phyloP scores from a whole-genome alignment of 2,888 invertebrate genomes.

The Drosophila stalkeri region DNA sequence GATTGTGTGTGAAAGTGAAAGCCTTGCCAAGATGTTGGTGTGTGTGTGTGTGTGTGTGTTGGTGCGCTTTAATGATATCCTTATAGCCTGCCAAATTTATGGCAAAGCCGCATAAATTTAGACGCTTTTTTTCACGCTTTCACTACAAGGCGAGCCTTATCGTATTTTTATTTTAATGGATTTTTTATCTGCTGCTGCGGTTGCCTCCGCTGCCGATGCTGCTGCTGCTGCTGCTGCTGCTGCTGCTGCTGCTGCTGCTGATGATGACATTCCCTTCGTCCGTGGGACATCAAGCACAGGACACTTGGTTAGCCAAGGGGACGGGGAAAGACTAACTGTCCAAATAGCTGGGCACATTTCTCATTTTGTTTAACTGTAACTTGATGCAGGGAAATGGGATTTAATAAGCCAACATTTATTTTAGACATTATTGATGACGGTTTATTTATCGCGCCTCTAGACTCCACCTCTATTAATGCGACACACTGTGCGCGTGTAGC shows the following conservation, averaged over 20 bases:
- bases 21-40: slow-evolving; percentile 65
- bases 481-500: slow-evolving; percentile 10
- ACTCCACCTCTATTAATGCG: slow-evolving; percentile 55
- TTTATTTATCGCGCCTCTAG: slow-evolving; percentile 63
- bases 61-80: slow-evolving; percentile 80
- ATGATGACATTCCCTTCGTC: slow-evolving; percentile 64
- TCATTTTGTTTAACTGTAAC: slow-evolving; percentile 73
- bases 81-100: slow-evolving; percentile 80
- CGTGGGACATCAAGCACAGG: slow-evolving; percentile 46
- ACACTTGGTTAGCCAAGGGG: slow-evolving; percentile 14
- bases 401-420: slow-evolving; percentile 81
- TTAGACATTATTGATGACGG: slow-evolving; percentile 77
- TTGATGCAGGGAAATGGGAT: slow-evolving; percentile 73
- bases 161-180: slow-evolving; percentile 81
- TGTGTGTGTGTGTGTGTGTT: slow-evolving; percentile 41
- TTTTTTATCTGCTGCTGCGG: slow-evolving; percentile 75
- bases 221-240: slow-evolving; percentile 19
- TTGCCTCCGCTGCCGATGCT: slow-evolving; percentile 27
- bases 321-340: slow-evolving; percentile 51
- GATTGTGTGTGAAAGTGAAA: slow-evolving; percentile 73
- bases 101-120: slow-evolving; percentile 79
- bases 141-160: slow-evolving; percentile 74
- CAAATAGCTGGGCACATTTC: slow-evolving; percentile 65
- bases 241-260: slow-evolving; percentile 37
- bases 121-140: slow-evolving; percentile 71